Base-by-base conservation (phyloP, 1,140 invertebrate species). In the Nephila pilipes region DNA sequence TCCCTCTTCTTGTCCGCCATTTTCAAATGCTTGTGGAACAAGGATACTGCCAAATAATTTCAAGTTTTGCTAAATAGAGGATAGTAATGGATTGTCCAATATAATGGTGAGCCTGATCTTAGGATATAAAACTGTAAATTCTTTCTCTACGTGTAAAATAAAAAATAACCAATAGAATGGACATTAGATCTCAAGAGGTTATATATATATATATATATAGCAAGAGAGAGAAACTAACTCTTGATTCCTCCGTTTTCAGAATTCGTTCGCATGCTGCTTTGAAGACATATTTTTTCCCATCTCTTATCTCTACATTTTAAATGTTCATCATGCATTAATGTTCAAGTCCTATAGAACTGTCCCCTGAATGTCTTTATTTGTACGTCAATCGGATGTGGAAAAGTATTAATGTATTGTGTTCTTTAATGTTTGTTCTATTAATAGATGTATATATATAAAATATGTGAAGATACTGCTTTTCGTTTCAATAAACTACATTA, bases 231-330 rank as follows among this genome's bases (percentile, higher is more conserved):
- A n/a, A n/a, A n/a, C 36, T 22, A 83, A 54, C 20, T n/a, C 6
- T 32, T 16, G 1, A 46, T 46, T 46, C 46, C 16, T 32, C 60
- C 12, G 2, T 54, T 83, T 75, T 83, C 80, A 83, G 80, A 83
- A 55, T 83, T 83, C 29, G 80, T 83, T 18, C 80, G 54, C 10
- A 83, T 83, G 80, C 80, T 83, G 38, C 54, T 83, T 10, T 83
- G 38, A 14, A 75, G 69, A 20, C 25, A 36, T 32, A 20, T 60
- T 60, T 46, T 10, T 46, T 75, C 18, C 32, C 69, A 75, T 75
- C 29, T 75, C 29, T 75, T 36, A 4, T 75, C 18, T 18, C 32
- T 36, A 75, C 69, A 75, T 75, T 75, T 75, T 75, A 14, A 75
- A 75, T 75, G 29, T 75, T n/a, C 69, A 75, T 75, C 69, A 75